phyloP scores from a whole-genome alignment of 2,888 invertebrate species.

The Falcaria lacertinaria region DNA sequence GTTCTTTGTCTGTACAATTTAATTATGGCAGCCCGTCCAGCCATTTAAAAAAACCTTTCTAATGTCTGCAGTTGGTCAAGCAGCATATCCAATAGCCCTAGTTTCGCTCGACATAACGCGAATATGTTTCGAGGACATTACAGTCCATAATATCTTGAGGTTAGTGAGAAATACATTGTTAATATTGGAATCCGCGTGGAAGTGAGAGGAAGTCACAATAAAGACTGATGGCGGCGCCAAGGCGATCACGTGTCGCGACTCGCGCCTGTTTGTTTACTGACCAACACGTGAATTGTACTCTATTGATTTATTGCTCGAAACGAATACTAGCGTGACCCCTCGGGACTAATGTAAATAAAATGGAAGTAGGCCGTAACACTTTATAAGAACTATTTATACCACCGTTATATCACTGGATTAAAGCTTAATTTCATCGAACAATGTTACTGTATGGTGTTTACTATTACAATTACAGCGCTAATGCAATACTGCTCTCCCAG shows the following conservation, averaged over 20 bases:
- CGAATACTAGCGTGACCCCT: slow-evolving; percentile 7
- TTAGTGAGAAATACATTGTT: background rate
- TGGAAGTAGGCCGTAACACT: background rate
- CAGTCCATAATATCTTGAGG: background rate
- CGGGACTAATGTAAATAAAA: background rate
- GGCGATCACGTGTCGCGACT: slow-evolving; percentile 40
- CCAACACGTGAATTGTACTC: slow-evolving; percentile 37
- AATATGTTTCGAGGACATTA: too few species aligned
- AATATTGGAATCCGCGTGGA: slow-evolving; percentile 26
- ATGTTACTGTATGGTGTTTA: too few species aligned
- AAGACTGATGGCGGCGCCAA: slow-evolving; percentile 1
- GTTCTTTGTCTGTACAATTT: too few species aligned
- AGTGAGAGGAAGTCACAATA: slow-evolving; percentile 28
- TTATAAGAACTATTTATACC: background rate
- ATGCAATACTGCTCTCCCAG: too few species aligned
- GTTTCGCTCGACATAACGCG: too few species aligned
- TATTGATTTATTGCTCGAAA: slow-evolving; percentile 20
- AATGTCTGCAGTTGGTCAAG: too few species aligned
- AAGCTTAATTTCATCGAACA: too few species aligned
- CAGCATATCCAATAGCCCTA: too few species aligned
- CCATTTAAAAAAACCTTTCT: too few species aligned
- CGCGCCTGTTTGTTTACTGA: slow-evolving; percentile 42
- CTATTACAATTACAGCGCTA: too few species aligned
- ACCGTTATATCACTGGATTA: background rate
- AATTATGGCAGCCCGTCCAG: too few species aligned